Evolutionary conservation across 2,888 invertebrate genomes (phyloP).

Genomic region (Exephanes ischioxanthus): DNA sequence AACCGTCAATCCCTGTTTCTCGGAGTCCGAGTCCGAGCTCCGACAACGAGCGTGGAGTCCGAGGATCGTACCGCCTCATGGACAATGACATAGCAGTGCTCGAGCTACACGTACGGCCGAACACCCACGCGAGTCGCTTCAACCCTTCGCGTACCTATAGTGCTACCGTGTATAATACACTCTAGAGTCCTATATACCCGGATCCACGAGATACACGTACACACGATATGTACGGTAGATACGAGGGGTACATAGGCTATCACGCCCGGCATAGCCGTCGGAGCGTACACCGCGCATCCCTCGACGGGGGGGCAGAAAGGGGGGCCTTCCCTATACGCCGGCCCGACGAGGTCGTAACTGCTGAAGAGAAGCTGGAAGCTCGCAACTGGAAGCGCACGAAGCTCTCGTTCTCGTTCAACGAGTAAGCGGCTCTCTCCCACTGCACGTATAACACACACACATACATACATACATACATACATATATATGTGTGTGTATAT

Average conservation of each 20-base stretch:
- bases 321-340: conserved; percentile 31
- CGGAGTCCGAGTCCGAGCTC: too few relatives aligned
- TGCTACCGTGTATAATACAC: conserved; percentile 4
- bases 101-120: background rate
- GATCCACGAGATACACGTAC: conserved; percentile 4
- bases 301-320: too few relatives aligned
- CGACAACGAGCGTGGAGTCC: too few relatives aligned
- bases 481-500: too few relatives aligned
- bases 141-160: background rate
- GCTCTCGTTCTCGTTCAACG: conserved; percentile 41
- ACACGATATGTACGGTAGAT: conserved; percentile 30
- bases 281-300: conserved; percentile 39
- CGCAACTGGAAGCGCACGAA: conserved; percentile 61
- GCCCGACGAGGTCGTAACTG: conserved; percentile 53
- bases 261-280: conserved; percentile 54
- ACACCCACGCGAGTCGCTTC: background rate
- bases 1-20: too few relatives aligned
- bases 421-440: background rate
- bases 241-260: conserved; percentile 50
- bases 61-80: too few relatives aligned
- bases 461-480: background rate
- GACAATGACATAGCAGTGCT: background rate
- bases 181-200: background rate
- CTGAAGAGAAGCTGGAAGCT: conserved; percentile 59
- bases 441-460: too few relatives aligned